Conservation (phyloP, 2,888 invertebrate species). For the Poecilobothrus nobilitatus region DNA sequence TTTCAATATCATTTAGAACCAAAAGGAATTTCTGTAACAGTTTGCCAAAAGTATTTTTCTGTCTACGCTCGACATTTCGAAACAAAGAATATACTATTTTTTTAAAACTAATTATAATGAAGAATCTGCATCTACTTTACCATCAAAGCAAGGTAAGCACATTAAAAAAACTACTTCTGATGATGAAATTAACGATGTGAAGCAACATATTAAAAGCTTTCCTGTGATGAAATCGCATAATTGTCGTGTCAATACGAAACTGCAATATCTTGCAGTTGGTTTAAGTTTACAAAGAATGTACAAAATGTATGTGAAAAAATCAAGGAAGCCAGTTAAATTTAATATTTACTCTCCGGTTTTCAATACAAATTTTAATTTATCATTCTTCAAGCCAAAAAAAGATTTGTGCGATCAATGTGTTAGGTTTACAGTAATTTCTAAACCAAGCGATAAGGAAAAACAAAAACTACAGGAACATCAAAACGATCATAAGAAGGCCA, state of each 20-base stretch:
- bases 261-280: neutral
- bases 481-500: too few species aligned
- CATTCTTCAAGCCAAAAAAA: slow-evolving; percentile 5
- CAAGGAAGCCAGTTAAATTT: neutral
- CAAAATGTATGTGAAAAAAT: neutral
- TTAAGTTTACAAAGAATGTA: neutral
- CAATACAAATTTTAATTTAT: neutral
- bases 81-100: neutral
- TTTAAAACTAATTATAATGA: slow-evolving; percentile 7
- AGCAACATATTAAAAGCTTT: slow-evolving; percentile 7
- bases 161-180: neutral
- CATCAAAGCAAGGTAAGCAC: neutral
- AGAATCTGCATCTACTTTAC: neutral
- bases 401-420: neutral
- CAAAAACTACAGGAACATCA: too few species aligned
- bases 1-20: too few species aligned
- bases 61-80: too few species aligned
- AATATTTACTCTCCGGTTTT: neutral
- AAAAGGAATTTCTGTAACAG: too few species aligned
- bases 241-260: neutral
- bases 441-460: neutral
- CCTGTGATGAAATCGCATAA: slow-evolving; percentile 5
- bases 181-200: neutral
- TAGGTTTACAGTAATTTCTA: neutral
- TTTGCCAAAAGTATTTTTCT: too few species aligned